Percentiles rank a stretch among this genome's conserved stretches.
These are phyloP conservation scores for Hemithea aestivaria DNA, from an alignment of 2,888 invertebrate species.

Conservation along the genomic window DNA sequence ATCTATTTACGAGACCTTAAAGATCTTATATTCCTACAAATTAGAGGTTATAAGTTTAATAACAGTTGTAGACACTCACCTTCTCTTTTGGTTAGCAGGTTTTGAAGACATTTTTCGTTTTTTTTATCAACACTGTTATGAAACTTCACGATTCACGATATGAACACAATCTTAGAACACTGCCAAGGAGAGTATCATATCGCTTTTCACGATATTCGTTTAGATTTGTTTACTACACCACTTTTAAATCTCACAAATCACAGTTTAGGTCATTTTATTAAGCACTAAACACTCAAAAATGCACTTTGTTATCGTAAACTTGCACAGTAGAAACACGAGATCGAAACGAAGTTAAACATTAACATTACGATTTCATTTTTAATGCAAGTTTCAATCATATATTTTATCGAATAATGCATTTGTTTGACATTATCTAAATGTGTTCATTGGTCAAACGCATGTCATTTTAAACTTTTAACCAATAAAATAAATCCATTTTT, in stretches of 20 bases:
- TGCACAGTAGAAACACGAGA: constrained; percentile 55
- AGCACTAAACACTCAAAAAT: constrained; percentile 64
- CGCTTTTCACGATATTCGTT: constrained; percentile 57
- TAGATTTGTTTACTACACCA: constrained; percentile 48
- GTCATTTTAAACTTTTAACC: not conserved
- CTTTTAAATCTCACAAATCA: constrained; percentile 56
- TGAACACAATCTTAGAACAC: constrained; percentile 78
- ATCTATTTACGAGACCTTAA: constrained; percentile 7
- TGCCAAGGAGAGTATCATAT: constrained; percentile 79
- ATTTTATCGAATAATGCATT: too few species aligned
- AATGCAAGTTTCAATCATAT: too few species aligned
- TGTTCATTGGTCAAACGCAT: too few species aligned
- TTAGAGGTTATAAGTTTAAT: constrained; percentile 15
- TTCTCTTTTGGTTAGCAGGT: constrained; percentile 84
- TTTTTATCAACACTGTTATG: constrained; percentile 62
- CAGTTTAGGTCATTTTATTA: constrained; percentile 72
- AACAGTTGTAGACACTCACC: constrained; percentile 68
- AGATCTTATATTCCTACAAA: constrained; percentile 7
- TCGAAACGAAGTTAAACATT: constrained; percentile 33
- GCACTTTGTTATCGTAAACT: constrained; percentile 70
- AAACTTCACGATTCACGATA: constrained; percentile 72
- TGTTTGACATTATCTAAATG: too few species aligned
- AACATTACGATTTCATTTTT: too few species aligned
- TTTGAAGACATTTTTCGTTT: constrained; percentile 65
- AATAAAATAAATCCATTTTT: too few species aligned